Base-by-base conservation (phyloP, 2,113 vertebrate genomes). In the Festucalex cinctus region DNA sequence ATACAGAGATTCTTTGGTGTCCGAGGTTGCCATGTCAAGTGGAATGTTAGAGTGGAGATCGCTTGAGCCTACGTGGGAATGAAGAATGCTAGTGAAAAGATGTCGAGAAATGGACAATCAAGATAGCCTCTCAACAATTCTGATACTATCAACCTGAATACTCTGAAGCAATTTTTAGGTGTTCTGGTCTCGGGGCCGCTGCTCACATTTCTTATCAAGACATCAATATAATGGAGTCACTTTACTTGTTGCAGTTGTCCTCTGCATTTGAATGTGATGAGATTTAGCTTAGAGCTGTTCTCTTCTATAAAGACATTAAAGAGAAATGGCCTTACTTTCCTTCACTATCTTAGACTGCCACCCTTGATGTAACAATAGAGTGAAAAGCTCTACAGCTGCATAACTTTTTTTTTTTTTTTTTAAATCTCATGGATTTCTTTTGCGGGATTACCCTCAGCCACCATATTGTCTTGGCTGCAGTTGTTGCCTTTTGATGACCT, bases 401-500 rank as follows among this genome's bases (percentile, higher is more conserved):
- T 73, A 77, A 78, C 80, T 75, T 26, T 49, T 24, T 64, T 24
- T 24, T 53, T 24, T 22, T 1, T 0, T 53, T 4, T 32, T 32
- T 32, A 32, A 35, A 58, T 58, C 6, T 58, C 12, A 35, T 58
- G 28, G 56, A 8, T 22, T 60, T 39, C 39, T 66, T 75, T 49
- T 58, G 44, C 61, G 0, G 19, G 36, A 41, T 13, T 37, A 46
- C 61, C 39, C 6, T 65, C 1, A 7, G 22, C n/a, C 58, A 49
- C 64, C 28, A 44, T 65, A 58, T 37, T 63, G 63, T 54, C 62
- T 82, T 26, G 0, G 19, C 57, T 64, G 70, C 60, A 78, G 63
- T 74, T 65, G 66, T 65, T 60, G 73, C 68, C 65, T 80, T 82
- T 76, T 59, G 46, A 10, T 62, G 78, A 85, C 77, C 75, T 84